Base-by-base conservation (phyloP, 2,888 invertebrate genomes). In the Synanthedon vespiformis region DNA sequence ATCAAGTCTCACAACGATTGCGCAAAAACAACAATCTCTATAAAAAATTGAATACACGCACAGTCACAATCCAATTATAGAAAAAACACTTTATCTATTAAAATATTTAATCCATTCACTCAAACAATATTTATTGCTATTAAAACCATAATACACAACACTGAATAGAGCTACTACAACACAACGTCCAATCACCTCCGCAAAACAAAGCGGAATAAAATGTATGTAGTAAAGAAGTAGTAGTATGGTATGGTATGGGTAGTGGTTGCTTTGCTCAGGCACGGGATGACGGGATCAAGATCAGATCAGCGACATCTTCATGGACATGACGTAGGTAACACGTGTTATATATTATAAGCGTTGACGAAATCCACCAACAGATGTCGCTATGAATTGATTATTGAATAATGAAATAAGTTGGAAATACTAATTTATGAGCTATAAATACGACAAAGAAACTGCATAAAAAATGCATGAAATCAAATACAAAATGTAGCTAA, bases 141-240 rank as follows among this genome's bases (percentile, higher is more conserved):
- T 69, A 76, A 80, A 84, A 85, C 84, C 84, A 83, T 81, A 77
- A 70, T 77, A 80, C 76, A 77, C 75, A 74, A 76, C 65, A 59
- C 64, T 67, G 65, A 57, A 67, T 71, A 65, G 58, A 64, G 62
- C 65, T 58, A 61, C 57, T 57, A 61, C 56, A 44, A 63, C 68
- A 65, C 64, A 57, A 72, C 71, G 83, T 80, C 81, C 80, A 78
- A 73, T 80, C 80, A 75, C 77, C 83, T 83, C 85, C 84, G 85
- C 87, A 83, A 86, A 87, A 87, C 87, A 86, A 87, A 87, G 87
- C 86, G 87, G 87, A 86, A 86, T 78, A 74, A 67, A 70, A 34
- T 34, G 34, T 34, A 34, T 34, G 34, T 34, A 34, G 8, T 8
- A 10, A 10, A 10, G 4, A 4, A 22, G 4, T 4, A 18, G 3